Evolutionary conservation across 1,140 invertebrate genomes (phyloP).

Genomic region (Drepana arcuata): DNA sequence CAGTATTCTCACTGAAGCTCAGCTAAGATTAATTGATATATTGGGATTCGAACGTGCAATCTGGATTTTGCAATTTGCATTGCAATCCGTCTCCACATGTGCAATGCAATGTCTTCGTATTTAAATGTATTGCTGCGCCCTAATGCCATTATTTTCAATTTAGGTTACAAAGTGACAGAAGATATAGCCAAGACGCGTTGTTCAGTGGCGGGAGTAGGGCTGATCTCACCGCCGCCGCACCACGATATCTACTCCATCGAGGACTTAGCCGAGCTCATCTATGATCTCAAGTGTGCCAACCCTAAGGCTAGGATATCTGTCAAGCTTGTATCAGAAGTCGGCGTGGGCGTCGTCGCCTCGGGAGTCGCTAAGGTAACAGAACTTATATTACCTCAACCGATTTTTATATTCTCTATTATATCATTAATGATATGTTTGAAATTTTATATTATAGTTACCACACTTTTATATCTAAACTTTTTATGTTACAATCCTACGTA

Average conservation of each 20-base stretch:
- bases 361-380: conserved; percentile 92
- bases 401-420: no score
- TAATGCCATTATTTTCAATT: conserved; percentile 1
- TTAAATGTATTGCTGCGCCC: background rate
- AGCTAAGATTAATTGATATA: no score
- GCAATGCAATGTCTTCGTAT: background rate
- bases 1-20: no score
- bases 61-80: no score
- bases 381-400: background rate
- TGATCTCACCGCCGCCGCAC: conserved; percentile 98
- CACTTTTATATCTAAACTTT: no score
- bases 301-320: conserved; percentile 96
- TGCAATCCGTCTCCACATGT: no score
- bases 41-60: no score
- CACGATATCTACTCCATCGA: conserved; percentile 99
- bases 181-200: conserved; percentile 96
- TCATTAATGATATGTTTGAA: no score
- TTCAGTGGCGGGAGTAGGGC: conserved; percentile 96
- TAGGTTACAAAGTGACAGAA: conserved; percentile 85
- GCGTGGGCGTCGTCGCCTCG: conserved; percentile 97
- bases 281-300: conserved; percentile 98
- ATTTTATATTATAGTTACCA: no score
- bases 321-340: conserved; percentile 98
- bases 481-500: no score
- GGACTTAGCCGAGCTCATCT: conserved; percentile 98